phyloP scores from a whole-genome alignment of 2,797 vertebrate genomes.

The Arctocebus calabarensis region DNA sequence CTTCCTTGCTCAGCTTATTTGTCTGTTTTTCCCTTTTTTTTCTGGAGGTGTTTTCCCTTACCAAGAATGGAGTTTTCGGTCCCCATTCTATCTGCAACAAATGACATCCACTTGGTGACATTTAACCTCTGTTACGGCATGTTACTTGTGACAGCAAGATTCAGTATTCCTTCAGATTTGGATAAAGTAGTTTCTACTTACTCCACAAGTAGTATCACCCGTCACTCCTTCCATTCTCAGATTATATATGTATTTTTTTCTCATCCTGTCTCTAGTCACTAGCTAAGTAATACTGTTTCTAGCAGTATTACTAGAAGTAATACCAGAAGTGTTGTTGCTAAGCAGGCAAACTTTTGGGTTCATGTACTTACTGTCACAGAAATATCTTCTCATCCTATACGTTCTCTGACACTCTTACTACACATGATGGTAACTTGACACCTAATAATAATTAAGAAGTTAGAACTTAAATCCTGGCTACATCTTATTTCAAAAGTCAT shows the following conservation, averaged over 20 bases:
- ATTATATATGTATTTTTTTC: not conserved
- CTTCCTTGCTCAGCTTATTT: too few species aligned
- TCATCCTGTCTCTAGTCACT: not conserved
- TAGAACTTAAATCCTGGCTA: not conserved
- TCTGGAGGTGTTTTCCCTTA: too few species aligned
- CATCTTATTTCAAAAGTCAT: conserved; percentile 13
- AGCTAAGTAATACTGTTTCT: not conserved
- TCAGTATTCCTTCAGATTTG: not conserved
- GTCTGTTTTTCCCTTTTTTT: too few species aligned
- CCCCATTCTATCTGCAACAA: too few species aligned
- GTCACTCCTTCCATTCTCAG: not conserved
- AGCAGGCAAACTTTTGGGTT: not conserved
- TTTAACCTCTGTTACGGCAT: not conserved
- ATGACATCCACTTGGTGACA: not conserved
- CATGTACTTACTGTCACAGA: not conserved
- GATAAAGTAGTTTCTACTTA: not conserved
- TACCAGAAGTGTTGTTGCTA: too few species aligned
- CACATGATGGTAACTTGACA: not conserved
- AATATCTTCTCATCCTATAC: not conserved
- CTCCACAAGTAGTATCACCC: not conserved
- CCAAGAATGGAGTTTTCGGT: too few species aligned
- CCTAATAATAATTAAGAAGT: not conserved
- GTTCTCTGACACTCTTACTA: not conserved
- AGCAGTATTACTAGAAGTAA: too few species aligned
- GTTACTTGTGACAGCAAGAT: not conserved